Evolutionary conservation across 2,797 vertebrate genomes (phyloP), one percentile per base, ranked within the genome.

Genomic region (Apogon hyalosoma): DNA sequence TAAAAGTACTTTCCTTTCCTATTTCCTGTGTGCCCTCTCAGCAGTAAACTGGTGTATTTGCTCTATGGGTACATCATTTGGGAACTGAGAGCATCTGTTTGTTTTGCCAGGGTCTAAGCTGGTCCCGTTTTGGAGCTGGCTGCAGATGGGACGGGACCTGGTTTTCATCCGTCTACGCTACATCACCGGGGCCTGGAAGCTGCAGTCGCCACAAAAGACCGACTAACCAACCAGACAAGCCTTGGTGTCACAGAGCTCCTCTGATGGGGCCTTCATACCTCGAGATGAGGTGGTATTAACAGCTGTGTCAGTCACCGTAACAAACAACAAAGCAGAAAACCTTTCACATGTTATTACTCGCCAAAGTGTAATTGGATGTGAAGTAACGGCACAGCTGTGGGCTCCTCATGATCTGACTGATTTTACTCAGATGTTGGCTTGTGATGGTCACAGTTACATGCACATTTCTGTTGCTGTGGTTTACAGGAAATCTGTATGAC

Each of bases 61-160:
- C 48, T 11, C 40, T 16, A 10, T 66, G 38, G 79, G 63, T 33
- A 7, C 2, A 14, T 69, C 4, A 50, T 11, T 41, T 51, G 4
- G 70, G 14, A 33, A n/a, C 66, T n/a, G 71, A 74, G 13, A 11
- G 4, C 3, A 1, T 47, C 7, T 80, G 18, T 79, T 79, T 83
- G 43, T 77, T 79, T 75, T 80, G 40, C 41, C 87, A 99, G 98
- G 97, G 65, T 99, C 98, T 75, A 99, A 99, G 79, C 89, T 99
- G 90, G 94, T 99, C 88, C 97, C 97, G 1, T 96, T 99, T 84
- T 99, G 98, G 98, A 99, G 98, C 86, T 99, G 98, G 98, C 88
- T 99, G 67, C 98, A 99, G 84, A 99, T 99, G 98, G 98, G 98
- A 75, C 92, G 69, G 62, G 98, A 99, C 89, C 93, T 99, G 65